Percentiles rank a stretch among this genome's conserved stretches.
Evolutionary conservation across 35 echinoderm and acorn worm genomes (phyloP).

Genomic region (Ophioderma brevispina): DNA sequence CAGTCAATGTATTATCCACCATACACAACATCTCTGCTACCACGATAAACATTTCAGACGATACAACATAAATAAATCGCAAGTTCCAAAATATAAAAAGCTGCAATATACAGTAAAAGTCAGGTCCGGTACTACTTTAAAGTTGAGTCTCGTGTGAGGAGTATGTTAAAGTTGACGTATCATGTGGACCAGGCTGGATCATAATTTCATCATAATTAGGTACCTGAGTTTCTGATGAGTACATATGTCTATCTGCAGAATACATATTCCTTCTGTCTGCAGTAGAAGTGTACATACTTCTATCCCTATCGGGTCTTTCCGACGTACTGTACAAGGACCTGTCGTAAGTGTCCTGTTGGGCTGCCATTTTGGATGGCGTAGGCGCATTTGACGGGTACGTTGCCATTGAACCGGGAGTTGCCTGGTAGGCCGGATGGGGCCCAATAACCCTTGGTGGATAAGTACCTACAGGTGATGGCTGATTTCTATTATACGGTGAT

Average conservation of each 20-base stretch:
- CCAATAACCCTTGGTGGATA: not conserved
- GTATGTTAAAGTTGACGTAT: not conserved
- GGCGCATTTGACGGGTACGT: not conserved
- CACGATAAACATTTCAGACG: not conserved
- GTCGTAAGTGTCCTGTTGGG: not conserved
- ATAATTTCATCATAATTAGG: not conserved
- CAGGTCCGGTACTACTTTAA: not conserved
- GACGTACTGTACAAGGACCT: not conserved
- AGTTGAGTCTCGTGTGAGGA: not conserved
- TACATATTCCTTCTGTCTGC: not conserved
- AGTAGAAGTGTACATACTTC: not conserved
- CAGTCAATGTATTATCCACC: not conserved
- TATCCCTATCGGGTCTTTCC: not conserved
- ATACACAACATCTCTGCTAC: not conserved
- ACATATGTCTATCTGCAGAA: not conserved
- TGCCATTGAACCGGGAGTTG: conserved; percentile 5
- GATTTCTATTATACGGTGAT: not conserved
- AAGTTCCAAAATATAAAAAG: not conserved
- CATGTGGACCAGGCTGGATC: not conserved
- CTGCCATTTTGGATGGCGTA: not conserved
- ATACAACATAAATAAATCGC: conserved; percentile 4
- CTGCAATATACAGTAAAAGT: not conserved
- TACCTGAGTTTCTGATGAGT: not conserved
- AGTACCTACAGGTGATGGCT: not conserved
- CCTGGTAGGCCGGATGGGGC: not conserved